phyloP scores from a whole-genome alignment of 2,113 vertebrate genomes.

The Cyprinodon brontotheroides region DNA sequence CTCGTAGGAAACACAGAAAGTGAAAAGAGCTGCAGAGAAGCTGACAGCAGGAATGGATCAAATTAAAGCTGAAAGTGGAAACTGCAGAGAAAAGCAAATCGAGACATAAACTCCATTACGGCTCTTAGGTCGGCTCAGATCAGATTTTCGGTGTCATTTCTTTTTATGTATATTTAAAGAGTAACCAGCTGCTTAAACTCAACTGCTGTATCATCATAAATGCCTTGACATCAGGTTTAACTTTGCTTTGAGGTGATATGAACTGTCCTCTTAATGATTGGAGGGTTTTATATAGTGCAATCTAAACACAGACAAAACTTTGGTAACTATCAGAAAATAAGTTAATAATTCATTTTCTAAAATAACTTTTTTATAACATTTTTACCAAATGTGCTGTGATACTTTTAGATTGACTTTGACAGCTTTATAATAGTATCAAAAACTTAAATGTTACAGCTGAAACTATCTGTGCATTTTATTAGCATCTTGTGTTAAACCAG shows the following conservation, averaged over 20 bases:
- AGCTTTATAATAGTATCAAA: no score
- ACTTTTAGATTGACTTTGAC: no score
- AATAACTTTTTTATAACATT: no score
- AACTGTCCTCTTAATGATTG: slow-evolving; percentile 23
- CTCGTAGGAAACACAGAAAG: slow-evolving; percentile 23
- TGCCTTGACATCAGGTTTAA: slow-evolving; percentile 8
- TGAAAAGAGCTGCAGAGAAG: slow-evolving; percentile 21
- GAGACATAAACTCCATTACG: slow-evolving; percentile 26
- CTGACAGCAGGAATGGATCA: slow-evolving; percentile 34
- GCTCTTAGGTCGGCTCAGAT: slow-evolving; percentile 19
- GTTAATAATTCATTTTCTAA: no score
- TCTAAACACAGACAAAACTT: not conserved
- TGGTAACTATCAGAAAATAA: no score
- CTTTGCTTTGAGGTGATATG: slow-evolving; percentile 17
- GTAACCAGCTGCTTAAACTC: not conserved
- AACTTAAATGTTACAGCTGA: no score
- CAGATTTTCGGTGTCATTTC: slow-evolving; percentile 15
- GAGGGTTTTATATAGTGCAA: not conserved
- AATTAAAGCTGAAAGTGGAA: slow-evolving; percentile 42
- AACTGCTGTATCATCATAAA: slow-evolving; percentile 37
- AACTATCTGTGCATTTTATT: no score
- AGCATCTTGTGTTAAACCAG: no score
- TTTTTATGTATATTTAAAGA: slow-evolving; percentile 22
- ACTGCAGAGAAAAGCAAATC: slow-evolving; percentile 32
- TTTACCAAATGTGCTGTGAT: no score